phyloP scores from a whole-genome alignment of 2,888 invertebrate species.

The Drosophila limbata region DNA sequence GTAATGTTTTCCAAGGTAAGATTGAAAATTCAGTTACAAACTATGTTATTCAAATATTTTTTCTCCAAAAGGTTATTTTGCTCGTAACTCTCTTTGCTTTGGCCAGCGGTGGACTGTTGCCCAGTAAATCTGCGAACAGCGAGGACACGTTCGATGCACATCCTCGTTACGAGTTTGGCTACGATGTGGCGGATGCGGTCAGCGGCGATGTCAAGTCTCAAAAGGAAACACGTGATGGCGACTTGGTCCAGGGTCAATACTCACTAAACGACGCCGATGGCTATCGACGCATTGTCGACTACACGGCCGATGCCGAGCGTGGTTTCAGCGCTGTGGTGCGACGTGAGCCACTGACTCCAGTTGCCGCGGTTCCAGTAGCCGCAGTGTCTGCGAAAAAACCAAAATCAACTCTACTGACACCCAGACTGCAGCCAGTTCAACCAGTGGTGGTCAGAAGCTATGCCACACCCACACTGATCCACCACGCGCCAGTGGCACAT shows the following conservation, averaged over 20 bases:
- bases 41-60: background rate
- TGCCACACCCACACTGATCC: slow-evolving; percentile 71
- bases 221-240: slow-evolving; percentile 86
- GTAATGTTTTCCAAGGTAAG: slow-evolving; percentile 78
- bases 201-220: slow-evolving; percentile 86
- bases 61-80: slow-evolving; percentile 34
- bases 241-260: slow-evolving; percentile 86
- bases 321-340: slow-evolving; percentile 87
- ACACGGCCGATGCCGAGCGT: slow-evolving; percentile 86
- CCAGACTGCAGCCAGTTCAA: slow-evolving; percentile 47
- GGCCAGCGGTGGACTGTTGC: slow-evolving; percentile 72
- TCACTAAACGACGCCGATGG: slow-evolving; percentile 87
- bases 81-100: slow-evolving; percentile 66
- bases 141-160: slow-evolving; percentile 79
- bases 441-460: slow-evolving; percentile 63
- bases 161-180: slow-evolving; percentile 86
- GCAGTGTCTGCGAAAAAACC: slow-evolving; percentile 27
- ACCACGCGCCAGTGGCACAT: slow-evolving; percentile 72
- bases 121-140: slow-evolving; percentile 51
- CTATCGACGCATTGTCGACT: slow-evolving; percentile 86
- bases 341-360: slow-evolving; percentile 84
- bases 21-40: background rate
- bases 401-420: slow-evolving; percentile 12
- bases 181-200: slow-evolving; percentile 85
- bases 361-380: slow-evolving; percentile 46